Evolutionary conservation across 35 echinoderm and acorn worm species (phyloP).

Genomic region (Apostichopus japonicus): DNA sequence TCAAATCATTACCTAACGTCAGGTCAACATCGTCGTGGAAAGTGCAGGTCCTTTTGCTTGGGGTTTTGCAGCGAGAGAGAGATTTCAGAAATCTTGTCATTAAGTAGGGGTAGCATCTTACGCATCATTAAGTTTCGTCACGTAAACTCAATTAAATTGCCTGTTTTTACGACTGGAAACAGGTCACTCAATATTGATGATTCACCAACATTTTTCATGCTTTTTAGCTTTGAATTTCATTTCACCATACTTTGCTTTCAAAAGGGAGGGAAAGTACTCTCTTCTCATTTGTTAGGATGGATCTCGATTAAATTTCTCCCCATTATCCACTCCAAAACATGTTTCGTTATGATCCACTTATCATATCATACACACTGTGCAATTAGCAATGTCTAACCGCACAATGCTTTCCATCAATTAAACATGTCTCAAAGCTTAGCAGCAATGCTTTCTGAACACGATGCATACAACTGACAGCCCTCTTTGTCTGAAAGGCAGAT

Average conservation of each 20-base stretch:
- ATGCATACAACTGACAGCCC: no score
- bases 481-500: no score
- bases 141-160: conserved; percentile 39
- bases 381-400: no score
- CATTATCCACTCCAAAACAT: not conserved
- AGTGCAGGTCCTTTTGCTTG: not conserved
- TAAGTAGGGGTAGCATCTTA: not conserved
- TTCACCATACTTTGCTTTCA: not conserved
- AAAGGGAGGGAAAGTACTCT: not conserved
- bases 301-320: not conserved
- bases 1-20: not conserved
- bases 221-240: not conserved
- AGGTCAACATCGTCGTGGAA: not conserved
- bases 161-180: conserved; percentile 19
- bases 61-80: not conserved
- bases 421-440: no score
- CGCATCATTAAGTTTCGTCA: conserved; percentile 14
- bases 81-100: not conserved
- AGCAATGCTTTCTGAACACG: no score
- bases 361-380: no score
- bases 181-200: conserved; percentile 48
- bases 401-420: no score
- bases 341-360: no score
- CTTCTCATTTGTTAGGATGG: not conserved
- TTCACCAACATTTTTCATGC: not conserved